Conservation (phyloP, 2,797 vertebrate genomes). For the Gymnoscopelus microlampas region DNA sequence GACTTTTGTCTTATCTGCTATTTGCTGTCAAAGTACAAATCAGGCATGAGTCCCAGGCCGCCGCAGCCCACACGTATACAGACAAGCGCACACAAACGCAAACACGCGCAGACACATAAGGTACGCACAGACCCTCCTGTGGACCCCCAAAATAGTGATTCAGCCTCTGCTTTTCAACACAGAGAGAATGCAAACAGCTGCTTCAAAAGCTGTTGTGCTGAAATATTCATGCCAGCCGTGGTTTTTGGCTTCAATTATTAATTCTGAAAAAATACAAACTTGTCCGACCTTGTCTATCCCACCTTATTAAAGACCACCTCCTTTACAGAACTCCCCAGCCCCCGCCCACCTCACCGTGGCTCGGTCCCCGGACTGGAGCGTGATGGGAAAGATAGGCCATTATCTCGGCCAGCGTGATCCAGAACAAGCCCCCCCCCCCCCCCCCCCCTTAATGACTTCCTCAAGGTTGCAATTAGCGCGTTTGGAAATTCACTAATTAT, state of each 20-base stretch:
- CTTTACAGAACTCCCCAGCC: not conserved
- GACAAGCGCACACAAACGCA: not conserved
- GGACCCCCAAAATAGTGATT: not conserved
- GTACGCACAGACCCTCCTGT: constrained; percentile 3
- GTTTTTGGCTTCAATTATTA: constrained; percentile 42
- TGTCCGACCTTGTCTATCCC: constrained; percentile 37
- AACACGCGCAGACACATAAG: not conserved
- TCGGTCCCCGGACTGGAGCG: constrained; percentile 23
- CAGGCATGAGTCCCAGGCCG: no score
- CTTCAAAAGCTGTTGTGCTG: constrained; percentile 22
- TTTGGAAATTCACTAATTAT: constrained; percentile 68
- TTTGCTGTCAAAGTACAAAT: no score
- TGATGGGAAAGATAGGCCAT: constrained; percentile 55
- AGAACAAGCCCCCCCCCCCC: constrained; percentile 43
- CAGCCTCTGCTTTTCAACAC: not conserved
- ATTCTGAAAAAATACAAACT: constrained; percentile 55
- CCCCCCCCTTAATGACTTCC: constrained; percentile 66
- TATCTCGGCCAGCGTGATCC: constrained; percentile 45
- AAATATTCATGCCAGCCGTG: constrained; percentile 41
- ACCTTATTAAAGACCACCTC: constrained; percentile 43
- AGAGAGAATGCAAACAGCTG: constrained; percentile 15
- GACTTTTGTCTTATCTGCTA: no score
- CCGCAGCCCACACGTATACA: no score
- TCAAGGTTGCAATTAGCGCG: constrained; percentile 70
- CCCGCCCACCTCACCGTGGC: constrained; percentile 6